Base-by-base conservation (phyloP, 2,888 invertebrate genomes). In the Tanypteryx hageni region DNA sequence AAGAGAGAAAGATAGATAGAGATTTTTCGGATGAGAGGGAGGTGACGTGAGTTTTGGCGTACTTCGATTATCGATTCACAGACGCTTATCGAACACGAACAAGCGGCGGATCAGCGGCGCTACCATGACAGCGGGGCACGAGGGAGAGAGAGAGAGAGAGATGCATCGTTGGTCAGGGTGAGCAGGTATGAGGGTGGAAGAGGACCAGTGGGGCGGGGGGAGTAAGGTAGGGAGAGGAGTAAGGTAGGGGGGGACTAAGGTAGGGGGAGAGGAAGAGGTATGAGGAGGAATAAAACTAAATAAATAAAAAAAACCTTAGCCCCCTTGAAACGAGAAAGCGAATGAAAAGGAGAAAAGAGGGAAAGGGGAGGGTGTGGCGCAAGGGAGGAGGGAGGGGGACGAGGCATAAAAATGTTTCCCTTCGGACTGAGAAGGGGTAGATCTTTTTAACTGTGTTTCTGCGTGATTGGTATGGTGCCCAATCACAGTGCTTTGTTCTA, bases 401-500 rank as follows among this genome's bases (percentile, higher is more conserved):
- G 82, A 64, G n/a, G 89, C 64, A 89, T 61, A 89, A 89, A 89
- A 89, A 89, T 44, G 89, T 89, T 68, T 89, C 89, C 89, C 89
- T 64, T 89, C 64, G 61, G 68, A 44, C 61, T 9, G 44, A 27
- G 18, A n/a, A 64, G 16, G 64, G 44, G 44, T 44, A 64, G 64
- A 89, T 89, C 86, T 86, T 86, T 86, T 86, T 86, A 86, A 61
- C 86, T 61, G 85, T 57, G 27, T 27, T 58, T 27, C 86, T 86
- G 61, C 86, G 86, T 86, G 86, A 86, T 86, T 86, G 86, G 86
- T 86, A 59, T 59, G 61, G 86, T 31, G 86, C 16, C 86, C 89
- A 89, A 89, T 68, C 89, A 89, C 89, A 31, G 31, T n/a, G 89
- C 89, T 89, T 89, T 89, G 89, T 89, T 89, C 89, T 68, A 89